phyloP scores from a whole-genome alignment of 2,797 vertebrate genomes.

The Esox masquinongy region DNA sequence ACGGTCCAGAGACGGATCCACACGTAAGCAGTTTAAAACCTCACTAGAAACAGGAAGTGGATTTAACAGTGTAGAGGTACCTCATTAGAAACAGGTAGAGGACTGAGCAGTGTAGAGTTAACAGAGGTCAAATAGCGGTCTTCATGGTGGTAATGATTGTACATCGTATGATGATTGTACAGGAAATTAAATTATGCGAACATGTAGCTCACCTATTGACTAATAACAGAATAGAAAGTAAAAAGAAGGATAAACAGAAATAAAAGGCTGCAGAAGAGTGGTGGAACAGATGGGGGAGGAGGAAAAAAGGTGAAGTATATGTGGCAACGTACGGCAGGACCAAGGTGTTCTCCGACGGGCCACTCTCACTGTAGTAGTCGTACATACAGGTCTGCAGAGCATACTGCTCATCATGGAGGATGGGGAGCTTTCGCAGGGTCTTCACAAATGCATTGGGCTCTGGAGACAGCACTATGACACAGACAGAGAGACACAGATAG shows the following conservation, averaged over 20 bases:
- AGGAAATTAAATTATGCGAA: too few relatives aligned
- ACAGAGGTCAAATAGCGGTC: too few relatives aligned
- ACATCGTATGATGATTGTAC: too few relatives aligned
- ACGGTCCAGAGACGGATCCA: too few relatives aligned
- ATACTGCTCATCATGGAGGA: conserved; percentile 13
- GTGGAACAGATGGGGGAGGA: neutral
- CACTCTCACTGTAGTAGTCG: neutral
- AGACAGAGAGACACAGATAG: neutral
- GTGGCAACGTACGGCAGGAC: conserved; percentile 9
- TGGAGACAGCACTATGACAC: conserved; percentile 2
- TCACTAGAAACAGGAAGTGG: too few relatives aligned
- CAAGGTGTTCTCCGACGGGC: conserved; percentile 1
- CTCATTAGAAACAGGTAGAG: too few relatives aligned
- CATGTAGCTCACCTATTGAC: too few relatives aligned
- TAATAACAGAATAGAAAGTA: too few relatives aligned
- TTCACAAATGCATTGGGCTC: conserved; percentile 6
- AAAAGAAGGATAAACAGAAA: neutral
- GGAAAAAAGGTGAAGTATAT: neutral
- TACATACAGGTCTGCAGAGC: conserved; percentile 1
- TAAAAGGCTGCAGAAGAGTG: neutral
- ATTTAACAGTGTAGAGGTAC: too few relatives aligned
- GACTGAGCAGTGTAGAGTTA: too few relatives aligned
- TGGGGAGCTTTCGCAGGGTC: neutral
- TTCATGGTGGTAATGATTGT: too few relatives aligned
- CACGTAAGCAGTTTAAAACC: too few relatives aligned